Base-by-base conservation (phyloP, 2,113 vertebrate species). In the Plecotus auritus region DNA sequence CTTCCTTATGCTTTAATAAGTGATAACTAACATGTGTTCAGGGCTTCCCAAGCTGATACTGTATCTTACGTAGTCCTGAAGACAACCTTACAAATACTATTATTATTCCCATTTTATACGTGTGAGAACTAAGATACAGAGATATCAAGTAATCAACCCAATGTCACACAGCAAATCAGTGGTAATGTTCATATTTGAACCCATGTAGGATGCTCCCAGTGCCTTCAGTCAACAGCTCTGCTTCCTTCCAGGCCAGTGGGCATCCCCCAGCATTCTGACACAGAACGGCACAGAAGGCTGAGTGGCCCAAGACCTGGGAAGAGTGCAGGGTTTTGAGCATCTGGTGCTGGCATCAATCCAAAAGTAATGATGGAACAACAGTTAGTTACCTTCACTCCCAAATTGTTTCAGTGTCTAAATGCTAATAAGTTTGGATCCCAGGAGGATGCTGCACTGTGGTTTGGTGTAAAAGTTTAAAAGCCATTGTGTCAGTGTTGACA, bases 331-430 rank as follows among this genome's bases (percentile, higher is more conserved):
- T 80, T 91, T 91, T 70, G 87, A 91, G 61, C 86, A 89, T 87
- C 93, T 73, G 89, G 66, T 76, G 76, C 80, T 89, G 66, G 64
- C 30, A 81, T 51, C 35, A 54, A 74, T 81, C 49, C 74, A 85
- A 95, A 96, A 93, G 35, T 42, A 66, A 72, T 51, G 10, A 85
- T 85, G 82, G 83, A 93, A 74, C 35, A 90, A 73, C 32, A 81
- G 23, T 66, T 72, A 81, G 28, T 66, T 72, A 82, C 69, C 83
- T 86, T 89, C 42, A 49, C 45, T 56, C 23, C 70, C 18, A 88
- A 83, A 85, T 13, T 61, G 40, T 37, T 73, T 86, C 69, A 37
- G 14, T 45, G 30, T 73, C 83, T 96, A 51, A 28, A 11, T 28
- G 51, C 85, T 74, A 66, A 56, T 88, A 76, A 88, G 32, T 54